Evolutionary conservation across 30 jellyfish, hydroid and myxozoan genomes (phyloP), one percentile per base, ranked within the genome.

Genomic region (Aurelia aurita complex sp. Pacific): DNA sequence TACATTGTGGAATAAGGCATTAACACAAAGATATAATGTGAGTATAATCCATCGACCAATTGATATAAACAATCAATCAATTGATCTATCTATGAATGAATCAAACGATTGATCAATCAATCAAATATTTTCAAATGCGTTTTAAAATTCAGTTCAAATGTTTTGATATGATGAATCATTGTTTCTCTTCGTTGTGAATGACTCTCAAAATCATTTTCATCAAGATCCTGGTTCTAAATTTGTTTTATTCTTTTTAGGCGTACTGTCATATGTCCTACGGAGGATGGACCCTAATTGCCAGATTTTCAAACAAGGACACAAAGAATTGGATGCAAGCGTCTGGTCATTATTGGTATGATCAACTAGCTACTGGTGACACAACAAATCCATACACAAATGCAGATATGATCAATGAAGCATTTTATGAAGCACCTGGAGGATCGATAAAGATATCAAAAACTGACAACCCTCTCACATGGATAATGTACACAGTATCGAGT

Each of bases 281-380:
- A 0, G 91, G 91, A 1, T 82, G 91, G 91, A 82, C 91, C 10
- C 64, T 82, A 73, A 71, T 82, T 18, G 91, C 91, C 4, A 73
- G 91, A 36, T 82, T 82, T 79, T 82, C 91, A 18, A 82, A 82
- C 59, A 80, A 86, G 23, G 91, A 82, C 33, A 16, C 85, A 17
- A 82, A 68, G 35, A 70, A 71, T 34, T 82, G 91, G 91, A 33
- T 71, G 52, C 72, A 64, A 23, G 0, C 62, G 5, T 57, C 80
- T 71, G 91, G 85, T 7, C 2, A 69, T 13, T 82, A 52, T 42
- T 82, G 85, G 91, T 82, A 82, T 67, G 91, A 82, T 32, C n/a
- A 40, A 53, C 34, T 55, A 6, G 85, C 70, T 4, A 57, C 19
- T 34, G 91, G 91, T 16, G 16, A 78, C 2, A 82, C 80, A 16